A percentile compares a stretch with the other conserved stretches of the same genome.
These are phyloP conservation scores for Macrosiphum euphorbiae DNA, from an alignment of 2,888 invertebrate species.

Conservation along the genomic window DNA sequence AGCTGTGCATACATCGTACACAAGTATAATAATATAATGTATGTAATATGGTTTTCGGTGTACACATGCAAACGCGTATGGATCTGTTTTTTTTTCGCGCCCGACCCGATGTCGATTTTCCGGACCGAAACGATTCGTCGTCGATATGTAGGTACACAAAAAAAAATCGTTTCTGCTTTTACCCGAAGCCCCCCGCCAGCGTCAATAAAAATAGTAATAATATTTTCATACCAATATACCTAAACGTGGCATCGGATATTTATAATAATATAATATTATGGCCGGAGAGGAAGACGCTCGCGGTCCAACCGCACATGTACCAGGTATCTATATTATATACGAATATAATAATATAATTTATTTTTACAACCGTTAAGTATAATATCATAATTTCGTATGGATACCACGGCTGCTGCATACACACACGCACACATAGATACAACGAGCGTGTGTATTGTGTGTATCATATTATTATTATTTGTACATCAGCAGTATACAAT, in stretches of 20 bases:
- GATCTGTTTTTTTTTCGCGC: conserved; percentile 10
- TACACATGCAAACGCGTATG: background rate
- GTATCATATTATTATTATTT: conserved; percentile 1
- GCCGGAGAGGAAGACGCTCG: too few relatives aligned
- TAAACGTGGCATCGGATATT: background rate
- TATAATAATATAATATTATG: too few relatives aligned
- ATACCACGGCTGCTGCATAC: background rate
- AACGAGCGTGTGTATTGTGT: background rate
- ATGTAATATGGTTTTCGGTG: background rate
- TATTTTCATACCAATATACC: background rate
- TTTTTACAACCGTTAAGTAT: conserved; percentile 13
- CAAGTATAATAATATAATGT: background rate
- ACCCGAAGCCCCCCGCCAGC: background rate
- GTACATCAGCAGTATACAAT: background rate
- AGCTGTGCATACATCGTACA: background rate
- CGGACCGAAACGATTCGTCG: conserved; percentile 46
- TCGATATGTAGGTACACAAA: background rate
- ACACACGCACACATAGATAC: background rate
- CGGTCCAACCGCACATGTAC: background rate
- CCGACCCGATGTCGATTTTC: conserved; percentile 40
- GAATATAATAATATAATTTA: background rate
- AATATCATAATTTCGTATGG: conserved; percentile 21
- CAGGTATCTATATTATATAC: too few relatives aligned
- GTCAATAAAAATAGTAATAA: background rate
- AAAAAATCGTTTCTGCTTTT: background rate